These are phyloP conservation scores for Iphiclides podalirius DNA, from an alignment of 2,888 invertebrate species.

Conservation along the genomic window DNA sequence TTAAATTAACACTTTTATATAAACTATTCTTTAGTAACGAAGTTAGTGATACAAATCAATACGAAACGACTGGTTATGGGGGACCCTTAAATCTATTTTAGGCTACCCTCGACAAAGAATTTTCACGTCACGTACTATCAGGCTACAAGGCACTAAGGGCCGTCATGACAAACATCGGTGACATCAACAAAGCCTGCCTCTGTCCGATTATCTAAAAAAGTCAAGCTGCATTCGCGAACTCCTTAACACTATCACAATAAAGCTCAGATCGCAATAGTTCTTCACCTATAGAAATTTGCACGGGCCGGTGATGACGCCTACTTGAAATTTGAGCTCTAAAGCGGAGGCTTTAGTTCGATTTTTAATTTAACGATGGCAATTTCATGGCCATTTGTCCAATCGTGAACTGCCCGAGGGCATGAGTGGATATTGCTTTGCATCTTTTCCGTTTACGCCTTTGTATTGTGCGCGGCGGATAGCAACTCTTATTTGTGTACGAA, in stretches of 20 bases:
- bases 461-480: slow-evolving; percentile 39
- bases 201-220: slow-evolving; percentile 25
- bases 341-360: slow-evolving; percentile 22
- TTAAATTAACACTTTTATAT: no score
- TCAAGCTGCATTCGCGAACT: slow-evolving; percentile 12
- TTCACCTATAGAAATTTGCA: slow-evolving; percentile 17
- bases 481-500: slow-evolving; percentile 36
- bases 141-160: slow-evolving; percentile 17
- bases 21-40: no score
- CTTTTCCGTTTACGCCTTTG: slow-evolving; percentile 48
- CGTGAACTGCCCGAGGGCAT: slow-evolving; percentile 47
- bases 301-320: neutral
- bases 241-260: slow-evolving; percentile 16
- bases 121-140: slow-evolving; percentile 11
- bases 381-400: slow-evolving; percentile 39
- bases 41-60: no score
- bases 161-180: slow-evolving; percentile 35
- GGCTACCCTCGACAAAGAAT: no score
- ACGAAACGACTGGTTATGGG: no score
- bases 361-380: slow-evolving; percentile 27
- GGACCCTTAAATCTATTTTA: no score
- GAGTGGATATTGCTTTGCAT: slow-evolving; percentile 53
- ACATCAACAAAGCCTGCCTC: slow-evolving; percentile 32
- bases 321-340: neutral
- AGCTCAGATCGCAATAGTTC: slow-evolving; percentile 17